Conservation (phyloP, 2,888 invertebrate species). For the Thysanoteuthis rhombus region DNA sequence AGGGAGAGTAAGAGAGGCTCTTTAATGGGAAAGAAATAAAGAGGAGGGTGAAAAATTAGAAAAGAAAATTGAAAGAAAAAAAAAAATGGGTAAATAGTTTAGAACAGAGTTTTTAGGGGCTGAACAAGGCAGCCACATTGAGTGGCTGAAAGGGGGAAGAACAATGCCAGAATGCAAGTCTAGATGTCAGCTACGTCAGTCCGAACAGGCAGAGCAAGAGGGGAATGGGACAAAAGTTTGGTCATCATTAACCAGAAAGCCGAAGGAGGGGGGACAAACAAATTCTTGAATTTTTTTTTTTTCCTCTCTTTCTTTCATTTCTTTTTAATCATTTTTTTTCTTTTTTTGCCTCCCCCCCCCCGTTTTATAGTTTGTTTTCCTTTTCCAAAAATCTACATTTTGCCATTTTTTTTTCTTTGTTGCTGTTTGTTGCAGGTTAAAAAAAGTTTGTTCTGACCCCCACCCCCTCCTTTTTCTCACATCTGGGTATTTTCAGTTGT, state of each 20-base stretch:
- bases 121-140: neutral
- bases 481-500: constrained; percentile 56
- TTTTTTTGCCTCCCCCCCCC: neutral
- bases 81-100: neutral
- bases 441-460: neutral
- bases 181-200: neutral
- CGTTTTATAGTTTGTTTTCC: neutral
- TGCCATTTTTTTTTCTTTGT: neutral
- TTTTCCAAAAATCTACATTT: neutral
- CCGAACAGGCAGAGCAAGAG: neutral
- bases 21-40: neutral
- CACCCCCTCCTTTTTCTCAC: constrained; percentile 40
- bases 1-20: no score
- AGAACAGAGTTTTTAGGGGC: neutral
- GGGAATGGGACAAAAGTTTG: neutral
- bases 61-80: no score
- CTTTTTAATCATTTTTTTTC: neutral
- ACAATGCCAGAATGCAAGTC: neutral
- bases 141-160: neutral
- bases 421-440: neutral
- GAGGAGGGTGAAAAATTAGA: neutral
- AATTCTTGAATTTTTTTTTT: no score
- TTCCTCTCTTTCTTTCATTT: no score
- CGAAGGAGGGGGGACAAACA: no score
- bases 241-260: neutral